Evolutionary conservation across 1,140 invertebrate species (phyloP).

Genomic region (Micrasema longulum): DNA sequence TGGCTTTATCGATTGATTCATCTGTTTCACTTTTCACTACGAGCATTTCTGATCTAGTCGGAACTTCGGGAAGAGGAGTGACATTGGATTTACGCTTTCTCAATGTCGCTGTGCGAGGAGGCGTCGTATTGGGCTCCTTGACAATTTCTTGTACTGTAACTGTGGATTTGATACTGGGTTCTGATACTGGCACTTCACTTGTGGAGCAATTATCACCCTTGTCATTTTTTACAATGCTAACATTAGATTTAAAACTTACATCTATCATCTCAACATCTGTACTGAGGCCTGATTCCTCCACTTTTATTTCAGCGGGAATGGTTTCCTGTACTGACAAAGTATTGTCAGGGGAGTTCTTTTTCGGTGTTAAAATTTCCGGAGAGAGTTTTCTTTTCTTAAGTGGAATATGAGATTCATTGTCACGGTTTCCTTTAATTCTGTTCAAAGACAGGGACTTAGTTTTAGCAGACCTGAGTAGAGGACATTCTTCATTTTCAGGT

Average conservation of each 20-base stretch:
- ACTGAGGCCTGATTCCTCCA: too few species aligned
- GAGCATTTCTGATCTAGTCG: neutral
- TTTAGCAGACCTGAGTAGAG: neutral
- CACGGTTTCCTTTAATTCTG: constrained; percentile 3
- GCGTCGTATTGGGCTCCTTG: constrained; percentile 14
- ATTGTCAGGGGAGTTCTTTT: neutral
- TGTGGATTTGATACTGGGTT: too few species aligned
- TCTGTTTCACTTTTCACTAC: constrained; percentile 8
- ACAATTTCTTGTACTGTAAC: neutral
- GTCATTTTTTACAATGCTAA: too few species aligned
- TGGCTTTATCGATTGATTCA: constrained; percentile 1
- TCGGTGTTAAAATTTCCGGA: constrained; percentile 12
- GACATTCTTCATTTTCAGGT: constrained; percentile 5
- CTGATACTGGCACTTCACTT: too few species aligned
- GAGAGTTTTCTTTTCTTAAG: constrained; percentile 39
- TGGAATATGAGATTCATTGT: constrained; percentile 31
- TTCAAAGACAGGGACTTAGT: constrained; percentile 16
- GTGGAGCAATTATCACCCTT: too few species aligned
- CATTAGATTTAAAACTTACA: too few species aligned
- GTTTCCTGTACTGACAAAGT: too few species aligned
- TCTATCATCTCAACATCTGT: too few species aligned
- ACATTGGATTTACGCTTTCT: constrained; percentile 24
- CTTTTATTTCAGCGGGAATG: too few species aligned
- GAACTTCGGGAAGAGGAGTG: neutral
- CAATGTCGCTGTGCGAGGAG: constrained; percentile 16